These are phyloP conservation scores for Anguilla pacifica DNA, from an alignment of 2,797 vertebrate species.

Conservation along the genomic window DNA sequence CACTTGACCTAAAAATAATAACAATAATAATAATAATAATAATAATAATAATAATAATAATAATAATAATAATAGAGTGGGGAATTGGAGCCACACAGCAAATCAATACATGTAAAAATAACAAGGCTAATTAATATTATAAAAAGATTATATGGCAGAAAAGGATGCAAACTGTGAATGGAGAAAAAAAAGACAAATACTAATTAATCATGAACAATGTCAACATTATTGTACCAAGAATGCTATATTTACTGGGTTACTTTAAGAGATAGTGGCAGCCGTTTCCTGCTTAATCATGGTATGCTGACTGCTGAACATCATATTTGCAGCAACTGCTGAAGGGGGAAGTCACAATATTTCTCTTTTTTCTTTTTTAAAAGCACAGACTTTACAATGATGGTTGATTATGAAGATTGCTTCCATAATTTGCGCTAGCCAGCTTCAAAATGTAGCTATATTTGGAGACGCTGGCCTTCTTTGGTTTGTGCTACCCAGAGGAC, in stretches of 20 bases:
- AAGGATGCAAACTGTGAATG: not conserved
- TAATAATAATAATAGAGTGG: not conserved
- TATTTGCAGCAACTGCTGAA: not conserved
- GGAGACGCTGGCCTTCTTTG: not conserved
- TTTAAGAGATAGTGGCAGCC: not conserved
- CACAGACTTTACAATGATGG: constrained; percentile 12
- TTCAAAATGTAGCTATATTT: constrained; percentile 16
- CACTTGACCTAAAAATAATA: not conserved
- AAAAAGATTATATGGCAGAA: not conserved
- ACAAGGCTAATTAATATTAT: not conserved
- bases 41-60: not conserved
- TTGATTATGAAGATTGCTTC: constrained; percentile 17
- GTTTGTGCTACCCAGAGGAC: not conserved
- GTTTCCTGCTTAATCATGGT: not conserved
- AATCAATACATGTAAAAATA: not conserved
- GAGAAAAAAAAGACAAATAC: not conserved
- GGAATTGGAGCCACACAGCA: not conserved
- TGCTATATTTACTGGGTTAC: not conserved
- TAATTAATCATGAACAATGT: not conserved
- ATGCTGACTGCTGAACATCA: constrained; percentile 11
- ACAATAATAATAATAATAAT: no score
- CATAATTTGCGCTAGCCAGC: not conserved
- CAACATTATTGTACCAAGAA: not conserved
- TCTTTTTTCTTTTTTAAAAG: not conserved
- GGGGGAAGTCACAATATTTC: constrained; percentile 15